Conservation (phyloP, 2,113 vertebrate species). For the Riparia riparia region DNA sequence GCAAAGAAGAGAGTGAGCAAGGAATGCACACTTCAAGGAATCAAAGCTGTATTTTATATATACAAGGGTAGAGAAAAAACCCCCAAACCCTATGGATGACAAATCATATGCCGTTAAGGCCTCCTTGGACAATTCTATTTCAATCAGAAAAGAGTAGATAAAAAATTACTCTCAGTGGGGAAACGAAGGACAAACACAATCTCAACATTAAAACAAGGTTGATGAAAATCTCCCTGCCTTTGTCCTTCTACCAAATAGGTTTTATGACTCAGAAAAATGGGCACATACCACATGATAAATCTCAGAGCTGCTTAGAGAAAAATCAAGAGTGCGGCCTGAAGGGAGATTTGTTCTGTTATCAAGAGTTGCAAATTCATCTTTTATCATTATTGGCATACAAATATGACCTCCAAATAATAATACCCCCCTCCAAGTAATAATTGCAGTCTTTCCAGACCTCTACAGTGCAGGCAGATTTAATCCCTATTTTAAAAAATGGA, state of each 20-base stretch:
- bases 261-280: conserved; percentile 4
- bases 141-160: conserved; percentile 13
- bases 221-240: conserved; percentile 29
- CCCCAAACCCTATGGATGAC: not conserved
- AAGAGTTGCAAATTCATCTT: not conserved
- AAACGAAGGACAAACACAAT: conserved; percentile 30
- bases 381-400: not conserved
- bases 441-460: not conserved
- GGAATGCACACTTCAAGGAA: not conserved
- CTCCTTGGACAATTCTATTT: conserved; percentile 17
- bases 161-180: conserved; percentile 35
- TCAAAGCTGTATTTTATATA: not conserved
- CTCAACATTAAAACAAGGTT: conserved; percentile 18
- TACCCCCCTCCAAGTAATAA: not conserved
- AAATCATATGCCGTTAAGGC: not conserved
- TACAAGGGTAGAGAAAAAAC: not conserved
- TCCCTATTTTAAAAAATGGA: not conserved
- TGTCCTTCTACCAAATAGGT: not conserved
- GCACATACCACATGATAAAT: not conserved
- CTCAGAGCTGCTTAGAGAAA: not conserved
- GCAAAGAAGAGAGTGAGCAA: not conserved
- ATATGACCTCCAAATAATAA: not conserved
- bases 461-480: not conserved
- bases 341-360: not conserved
- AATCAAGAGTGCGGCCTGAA: not conserved